Percentiles rank a stretch among this genome's conserved stretches.
phyloP scores from a whole-genome alignment of 2,888 invertebrate species.

The Cryptophagus acutangulus region DNA sequence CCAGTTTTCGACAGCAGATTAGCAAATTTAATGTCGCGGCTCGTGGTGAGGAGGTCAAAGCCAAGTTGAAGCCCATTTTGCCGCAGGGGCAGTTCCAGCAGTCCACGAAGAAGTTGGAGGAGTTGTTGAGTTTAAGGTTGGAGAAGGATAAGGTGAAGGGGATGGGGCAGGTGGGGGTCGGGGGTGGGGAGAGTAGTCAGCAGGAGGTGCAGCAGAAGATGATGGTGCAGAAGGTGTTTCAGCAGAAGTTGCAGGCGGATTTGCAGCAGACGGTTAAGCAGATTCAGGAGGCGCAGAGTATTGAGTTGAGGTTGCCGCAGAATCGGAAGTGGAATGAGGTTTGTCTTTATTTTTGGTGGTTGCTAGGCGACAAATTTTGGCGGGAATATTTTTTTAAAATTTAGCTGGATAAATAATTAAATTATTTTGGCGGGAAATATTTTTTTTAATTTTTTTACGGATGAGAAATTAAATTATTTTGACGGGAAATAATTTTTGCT shows the following conservation, averaged over 20 bases:
- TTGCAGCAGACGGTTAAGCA: conserved; percentile 49
- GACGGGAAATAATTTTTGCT: no score
- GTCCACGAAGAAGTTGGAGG: conserved; percentile 48
- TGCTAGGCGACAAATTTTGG: no score
- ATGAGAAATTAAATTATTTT: no score
- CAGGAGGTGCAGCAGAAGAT: conserved; percentile 45
- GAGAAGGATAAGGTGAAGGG: conserved; percentile 40
- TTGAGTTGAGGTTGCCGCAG: conserved; percentile 47
- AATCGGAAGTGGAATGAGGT: conserved; percentile 48
- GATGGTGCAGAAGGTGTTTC: conserved; percentile 46
- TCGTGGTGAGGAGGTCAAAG: conserved; percentile 29
- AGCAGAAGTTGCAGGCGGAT: conserved; percentile 49
- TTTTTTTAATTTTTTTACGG: no score
- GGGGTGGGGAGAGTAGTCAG: conserved; percentile 39
- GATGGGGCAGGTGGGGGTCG: conserved; percentile 35
- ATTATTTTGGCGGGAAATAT: no score
- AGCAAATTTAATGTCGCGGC: conserved; percentile 18
- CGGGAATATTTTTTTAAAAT: no score
- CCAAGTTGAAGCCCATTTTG: conserved; percentile 36
- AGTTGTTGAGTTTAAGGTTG: conserved; percentile 45
- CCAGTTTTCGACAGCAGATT: conserved; percentile 21
- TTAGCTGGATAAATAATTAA: no score
- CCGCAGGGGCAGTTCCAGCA: conserved; percentile 46
- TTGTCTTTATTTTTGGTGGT: no score
- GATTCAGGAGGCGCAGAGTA: conserved; percentile 50